phyloP scores from a whole-genome alignment of 2,113 vertebrate genomes.

The Xiphias gladius region DNA sequence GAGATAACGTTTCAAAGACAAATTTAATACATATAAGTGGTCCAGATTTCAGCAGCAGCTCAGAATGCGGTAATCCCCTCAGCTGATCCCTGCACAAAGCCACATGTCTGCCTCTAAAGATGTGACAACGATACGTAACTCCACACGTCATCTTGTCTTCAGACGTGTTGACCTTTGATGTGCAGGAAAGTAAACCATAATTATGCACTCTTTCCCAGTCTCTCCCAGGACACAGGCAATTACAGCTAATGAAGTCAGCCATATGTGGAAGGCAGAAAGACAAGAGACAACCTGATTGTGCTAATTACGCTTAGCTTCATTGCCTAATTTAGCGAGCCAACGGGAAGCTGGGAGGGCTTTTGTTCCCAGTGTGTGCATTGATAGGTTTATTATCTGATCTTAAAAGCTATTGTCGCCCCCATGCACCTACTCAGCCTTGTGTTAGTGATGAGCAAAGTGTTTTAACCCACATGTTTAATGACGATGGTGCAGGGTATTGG shows the following conservation, averaged over 20 bases:
- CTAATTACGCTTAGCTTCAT: conserved; percentile 73
- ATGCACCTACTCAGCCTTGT: conserved; percentile 62
- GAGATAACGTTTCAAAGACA: conserved; percentile 67
- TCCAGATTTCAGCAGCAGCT: conserved; percentile 36
- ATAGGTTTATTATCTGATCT: conserved; percentile 70
- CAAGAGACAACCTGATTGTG: conserved; percentile 70
- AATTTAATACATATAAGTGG: conserved; percentile 43
- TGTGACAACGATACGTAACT: conserved; percentile 33
- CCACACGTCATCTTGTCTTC: conserved; percentile 33
- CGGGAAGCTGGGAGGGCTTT: conserved; percentile 61
- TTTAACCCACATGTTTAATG: conserved; percentile 44
- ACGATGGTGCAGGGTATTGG: conserved; percentile 11
- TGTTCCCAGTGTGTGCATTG: conserved; percentile 68
- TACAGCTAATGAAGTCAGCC: conserved; percentile 72
- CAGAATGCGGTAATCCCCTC: conserved; percentile 49
- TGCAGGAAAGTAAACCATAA: conserved; percentile 69
- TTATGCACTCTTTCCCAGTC: conserved; percentile 57
- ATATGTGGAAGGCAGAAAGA: conserved; percentile 65
- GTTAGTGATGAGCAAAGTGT: conserved; percentile 35
- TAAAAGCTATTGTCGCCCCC: conserved; percentile 30
- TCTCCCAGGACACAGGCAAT: conserved; percentile 56
- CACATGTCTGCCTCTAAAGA: conserved; percentile 30
- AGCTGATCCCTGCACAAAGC: conserved; percentile 37
- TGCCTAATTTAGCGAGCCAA: conserved; percentile 62
- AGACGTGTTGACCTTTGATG: conserved; percentile 68